Evolutionary conservation across 1,140 invertebrate genomes (phyloP).

Genomic region (Galendromus occidentalis): DNA sequence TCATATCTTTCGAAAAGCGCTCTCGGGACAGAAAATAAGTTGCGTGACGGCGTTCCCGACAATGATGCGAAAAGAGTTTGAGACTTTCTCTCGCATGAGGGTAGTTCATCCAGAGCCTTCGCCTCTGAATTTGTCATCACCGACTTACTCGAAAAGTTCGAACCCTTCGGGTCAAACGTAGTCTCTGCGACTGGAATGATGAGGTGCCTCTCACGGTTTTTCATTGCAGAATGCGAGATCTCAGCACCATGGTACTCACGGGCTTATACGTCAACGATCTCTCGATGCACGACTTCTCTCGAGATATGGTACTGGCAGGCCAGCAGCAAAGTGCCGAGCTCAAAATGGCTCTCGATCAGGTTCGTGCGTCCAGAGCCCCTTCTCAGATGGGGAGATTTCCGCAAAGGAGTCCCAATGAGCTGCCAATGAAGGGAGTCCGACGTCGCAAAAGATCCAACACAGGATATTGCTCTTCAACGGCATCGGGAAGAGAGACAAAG

Average conservation of each 20-base stretch:
- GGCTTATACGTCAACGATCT: constrained; percentile 92
- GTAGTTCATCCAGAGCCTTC: not conserved
- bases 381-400: too few species aligned
- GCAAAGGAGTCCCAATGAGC: too few species aligned
- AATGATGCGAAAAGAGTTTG: too few species aligned
- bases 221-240: constrained; percentile 50
- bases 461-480: too few species aligned
- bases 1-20: too few species aligned
- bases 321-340: constrained; percentile 92
- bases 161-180: not conserved
- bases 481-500: too few species aligned
- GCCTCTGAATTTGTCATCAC: not conserved
- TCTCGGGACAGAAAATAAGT: too few species aligned
- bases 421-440: too few species aligned
- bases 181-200: not conserved
- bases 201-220: not conserved
- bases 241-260: constrained; percentile 62
- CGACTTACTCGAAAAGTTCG: not conserved
- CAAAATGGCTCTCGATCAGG: constrained; percentile 76
- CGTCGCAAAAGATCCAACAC: too few species aligned
- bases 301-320: constrained; percentile 84
- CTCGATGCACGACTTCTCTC: constrained; percentile 93
- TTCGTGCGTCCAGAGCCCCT: constrained; percentile 15
- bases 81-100: too few species aligned
- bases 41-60: too few species aligned